Conservation (phyloP, 2,113 vertebrate species). For the Grallaria varia region DNA sequence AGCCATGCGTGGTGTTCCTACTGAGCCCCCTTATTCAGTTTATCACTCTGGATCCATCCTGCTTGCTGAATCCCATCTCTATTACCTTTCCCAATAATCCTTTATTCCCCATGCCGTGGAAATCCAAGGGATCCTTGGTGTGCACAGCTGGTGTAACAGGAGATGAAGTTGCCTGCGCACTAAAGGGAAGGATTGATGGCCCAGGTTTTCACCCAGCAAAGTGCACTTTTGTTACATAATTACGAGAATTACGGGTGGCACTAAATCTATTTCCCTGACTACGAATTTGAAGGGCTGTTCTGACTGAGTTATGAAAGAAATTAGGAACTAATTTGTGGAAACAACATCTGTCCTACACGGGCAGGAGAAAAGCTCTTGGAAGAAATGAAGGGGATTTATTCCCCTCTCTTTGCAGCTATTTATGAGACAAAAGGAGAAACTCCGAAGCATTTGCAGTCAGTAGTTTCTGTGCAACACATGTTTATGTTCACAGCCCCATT, state of each 20-base stretch:
- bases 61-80: neutral
- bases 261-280: constrained; percentile 71
- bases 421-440: constrained; percentile 54
- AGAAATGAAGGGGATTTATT: constrained; percentile 60
- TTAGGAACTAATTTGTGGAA: constrained; percentile 77
- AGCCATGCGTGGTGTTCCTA: neutral
- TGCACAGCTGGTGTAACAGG: constrained; percentile 61
- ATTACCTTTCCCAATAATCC: neutral
- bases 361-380: constrained; percentile 18
- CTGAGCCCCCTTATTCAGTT: neutral
- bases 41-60: neutral
- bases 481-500: neutral
- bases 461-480: constrained; percentile 26
- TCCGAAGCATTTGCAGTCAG: neutral
- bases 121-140: neutral
- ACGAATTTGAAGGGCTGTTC: constrained; percentile 74
- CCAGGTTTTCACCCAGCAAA: constrained; percentile 67
- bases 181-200: constrained; percentile 66
- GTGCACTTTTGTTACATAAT: constrained; percentile 73
- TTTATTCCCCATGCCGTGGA: too few species aligned
- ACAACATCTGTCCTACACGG: constrained; percentile 71
- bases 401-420: constrained; percentile 51
- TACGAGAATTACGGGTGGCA: constrained; percentile 67
- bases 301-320: constrained; percentile 77
- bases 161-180: constrained; percentile 69